Conservation (phyloP, 2,797 vertebrate genomes). For the Clarias pachynema region DNA sequence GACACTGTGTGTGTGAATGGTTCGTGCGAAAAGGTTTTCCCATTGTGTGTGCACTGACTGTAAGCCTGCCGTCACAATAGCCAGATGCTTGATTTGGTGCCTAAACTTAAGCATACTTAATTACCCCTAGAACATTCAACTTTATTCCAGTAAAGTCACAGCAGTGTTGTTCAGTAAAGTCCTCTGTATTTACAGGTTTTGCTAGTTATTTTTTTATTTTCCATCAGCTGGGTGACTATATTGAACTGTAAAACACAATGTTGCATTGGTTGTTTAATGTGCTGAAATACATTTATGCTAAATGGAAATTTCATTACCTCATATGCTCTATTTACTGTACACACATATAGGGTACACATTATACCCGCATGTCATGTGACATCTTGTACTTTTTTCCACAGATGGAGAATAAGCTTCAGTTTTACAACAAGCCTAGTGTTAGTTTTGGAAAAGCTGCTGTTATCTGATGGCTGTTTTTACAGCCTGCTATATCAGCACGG, state of each 20-base stretch:
- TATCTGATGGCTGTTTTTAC: constrained; percentile 23
- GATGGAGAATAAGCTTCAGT: background rate
- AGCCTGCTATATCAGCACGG: constrained; percentile 15
- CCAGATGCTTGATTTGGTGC: background rate
- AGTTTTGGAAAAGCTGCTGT: constrained; percentile 2
- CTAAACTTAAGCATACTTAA: background rate
- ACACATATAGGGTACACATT: background rate
- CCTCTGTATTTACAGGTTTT: too few relatives aligned
- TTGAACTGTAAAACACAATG: too few relatives aligned
- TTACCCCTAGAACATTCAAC: too few relatives aligned
- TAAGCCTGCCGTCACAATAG: too few relatives aligned
- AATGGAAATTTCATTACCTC: background rate
- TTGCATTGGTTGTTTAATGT: too few relatives aligned
- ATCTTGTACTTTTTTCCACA: background rate
- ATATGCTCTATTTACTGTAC: background rate
- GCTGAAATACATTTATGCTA: background rate
- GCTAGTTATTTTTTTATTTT: too few relatives aligned
- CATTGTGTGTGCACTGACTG: too few relatives aligned
- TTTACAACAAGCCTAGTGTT: background rate
- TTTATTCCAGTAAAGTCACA: too few relatives aligned
- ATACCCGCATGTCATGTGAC: background rate
- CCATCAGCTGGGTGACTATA: too few relatives aligned
- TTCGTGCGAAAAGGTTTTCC: too few relatives aligned
- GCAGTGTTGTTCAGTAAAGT: too few relatives aligned
- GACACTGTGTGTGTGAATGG: too few relatives aligned